phyloP scores from a whole-genome alignment of 1,140 invertebrate species.

The Conus ventricosus region DNA sequence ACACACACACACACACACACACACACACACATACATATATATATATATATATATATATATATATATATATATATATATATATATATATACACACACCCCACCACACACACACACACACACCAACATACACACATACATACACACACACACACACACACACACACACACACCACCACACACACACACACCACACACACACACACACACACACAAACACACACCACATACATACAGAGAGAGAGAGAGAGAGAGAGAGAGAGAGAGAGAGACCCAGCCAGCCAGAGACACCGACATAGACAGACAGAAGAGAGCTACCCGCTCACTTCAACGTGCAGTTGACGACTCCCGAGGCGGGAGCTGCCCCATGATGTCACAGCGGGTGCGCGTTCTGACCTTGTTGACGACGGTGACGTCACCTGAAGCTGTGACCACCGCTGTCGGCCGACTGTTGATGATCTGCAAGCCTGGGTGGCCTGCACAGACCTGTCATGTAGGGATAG shows the following conservation, averaged over 20 bases:
- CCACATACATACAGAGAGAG: neutral
- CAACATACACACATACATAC: neutral
- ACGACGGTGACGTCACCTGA: neutral
- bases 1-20: neutral
- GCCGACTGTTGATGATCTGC: neutral
- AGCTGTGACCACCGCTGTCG: neutral
- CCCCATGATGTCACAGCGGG: neutral
- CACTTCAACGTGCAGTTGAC: neutral
- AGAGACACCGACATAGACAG: neutral
- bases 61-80: no score
- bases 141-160: neutral
- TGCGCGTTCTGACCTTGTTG: neutral
- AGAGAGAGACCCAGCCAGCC: neutral
- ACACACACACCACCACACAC: neutral
- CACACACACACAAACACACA: neutral
- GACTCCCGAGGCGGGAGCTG: neutral
- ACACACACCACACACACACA: neutral
- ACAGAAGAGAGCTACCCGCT: neutral
- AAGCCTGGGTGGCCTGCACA: neutral
- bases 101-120: conserved; percentile 4
- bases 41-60: neutral
- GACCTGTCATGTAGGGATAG: neutral
- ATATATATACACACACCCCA: neutral
- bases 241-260: no score
- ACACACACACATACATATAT: neutral